Conservation (phyloP, 2,888 invertebrate species). For the Poecilobothrus nobilitatus region DNA sequence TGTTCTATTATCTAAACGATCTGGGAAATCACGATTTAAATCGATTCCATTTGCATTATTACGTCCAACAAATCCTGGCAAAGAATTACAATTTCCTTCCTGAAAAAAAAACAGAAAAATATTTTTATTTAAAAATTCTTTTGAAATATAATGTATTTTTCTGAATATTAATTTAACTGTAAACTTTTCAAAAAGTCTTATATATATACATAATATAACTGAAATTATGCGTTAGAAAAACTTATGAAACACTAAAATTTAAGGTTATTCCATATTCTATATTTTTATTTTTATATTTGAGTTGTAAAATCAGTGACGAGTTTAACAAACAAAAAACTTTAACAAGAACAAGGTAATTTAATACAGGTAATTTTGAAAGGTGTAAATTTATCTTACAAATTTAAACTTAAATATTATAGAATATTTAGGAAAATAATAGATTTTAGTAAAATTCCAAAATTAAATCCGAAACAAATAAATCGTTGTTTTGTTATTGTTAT, state of each 20-base stretch:
- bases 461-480: neutral
- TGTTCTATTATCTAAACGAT: slow-evolving; percentile 59
- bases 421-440: too few relatives aligned
- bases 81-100: slow-evolving; percentile 74
- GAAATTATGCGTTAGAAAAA: too few relatives aligned
- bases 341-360: too few relatives aligned
- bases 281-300: too few relatives aligned
- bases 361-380: too few relatives aligned
- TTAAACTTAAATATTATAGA: too few relatives aligned
- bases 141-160: neutral
- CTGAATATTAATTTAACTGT: neutral
- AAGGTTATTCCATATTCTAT: too few relatives aligned
- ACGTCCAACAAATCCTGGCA: slow-evolving; percentile 59
- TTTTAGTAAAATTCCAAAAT: neutral
- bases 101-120: slow-evolving; percentile 38
- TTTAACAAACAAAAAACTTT: too few relatives aligned
- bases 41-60: slow-evolving; percentile 74
- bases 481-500: slow-evolving; percentile 5
- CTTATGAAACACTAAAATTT: too few relatives aligned
- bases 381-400: too few relatives aligned
- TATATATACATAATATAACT: too few relatives aligned
- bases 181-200: neutral
- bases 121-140: neutral
- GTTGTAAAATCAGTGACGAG: neutral
- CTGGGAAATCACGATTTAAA: slow-evolving; percentile 88